Conservation (phyloP, 35 echinoderm and acorn worm genomes). For the Diadema setosum region DNA sequence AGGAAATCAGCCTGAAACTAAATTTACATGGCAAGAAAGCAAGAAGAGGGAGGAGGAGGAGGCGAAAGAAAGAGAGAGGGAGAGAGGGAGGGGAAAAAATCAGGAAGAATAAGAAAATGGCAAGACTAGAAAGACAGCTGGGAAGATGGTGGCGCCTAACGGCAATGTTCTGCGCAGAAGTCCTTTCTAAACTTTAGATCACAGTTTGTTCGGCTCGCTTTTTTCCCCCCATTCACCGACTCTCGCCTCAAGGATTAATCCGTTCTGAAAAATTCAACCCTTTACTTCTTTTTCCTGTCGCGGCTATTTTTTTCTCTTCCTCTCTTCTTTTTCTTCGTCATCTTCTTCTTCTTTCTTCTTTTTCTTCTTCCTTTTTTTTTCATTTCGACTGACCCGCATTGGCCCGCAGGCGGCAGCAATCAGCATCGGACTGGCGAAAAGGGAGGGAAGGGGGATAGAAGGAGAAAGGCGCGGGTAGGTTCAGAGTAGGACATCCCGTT, state of each 20-base stretch:
- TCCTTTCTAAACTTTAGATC: background rate
- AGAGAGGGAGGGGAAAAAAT: background rate
- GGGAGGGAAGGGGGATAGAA: background rate
- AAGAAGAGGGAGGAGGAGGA: background rate
- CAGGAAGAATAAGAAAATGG: background rate
- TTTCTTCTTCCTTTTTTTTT: constrained; percentile 16
- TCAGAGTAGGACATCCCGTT: background rate
- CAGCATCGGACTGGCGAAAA: constrained; percentile 25
- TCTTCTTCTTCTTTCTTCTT: constrained; percentile 44
- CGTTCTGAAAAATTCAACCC: constrained; percentile 76
- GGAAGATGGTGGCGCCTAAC: background rate
- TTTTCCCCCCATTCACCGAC: constrained; percentile 27
- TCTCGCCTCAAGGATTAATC: constrained; percentile 48
- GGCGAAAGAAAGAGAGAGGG: background rate
- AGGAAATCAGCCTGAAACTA: background rate
- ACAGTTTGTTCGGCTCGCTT: constrained; percentile 21
- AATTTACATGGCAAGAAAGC: background rate
- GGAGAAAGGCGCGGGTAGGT: background rate
- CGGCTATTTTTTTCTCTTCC: constrained; percentile 6
- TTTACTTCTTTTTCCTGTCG: constrained; percentile 49
- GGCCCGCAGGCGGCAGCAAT: constrained; percentile 54
- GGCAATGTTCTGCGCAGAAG: background rate
- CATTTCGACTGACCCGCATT: constrained; percentile 37
- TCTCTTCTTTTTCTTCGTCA: constrained; percentile 6
- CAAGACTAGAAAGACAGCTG: background rate